Base-by-base conservation (phyloP, 2,888 invertebrate genomes). In the Cheilosia urbana region DNA sequence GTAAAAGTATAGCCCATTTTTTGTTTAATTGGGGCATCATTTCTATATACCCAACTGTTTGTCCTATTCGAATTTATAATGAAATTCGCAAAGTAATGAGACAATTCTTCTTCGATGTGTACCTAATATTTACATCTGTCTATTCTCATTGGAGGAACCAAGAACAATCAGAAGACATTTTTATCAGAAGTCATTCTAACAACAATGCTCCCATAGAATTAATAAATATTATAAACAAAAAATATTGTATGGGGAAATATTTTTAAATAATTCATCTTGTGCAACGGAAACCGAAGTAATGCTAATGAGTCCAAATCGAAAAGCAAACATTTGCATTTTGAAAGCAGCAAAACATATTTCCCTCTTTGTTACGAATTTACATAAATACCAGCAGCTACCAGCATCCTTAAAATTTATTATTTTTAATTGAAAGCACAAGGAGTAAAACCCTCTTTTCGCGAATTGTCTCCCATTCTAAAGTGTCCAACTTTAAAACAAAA, bases 401-500 rank as follows among this genome's bases (percentile, higher is more conserved):
- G n/a, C n/a, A 34, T 34, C 4, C 37, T 13, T 7, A 2, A 45
- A 15, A 45, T 17, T 45, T 45, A 45, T 45, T 45, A 7, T 45
- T 45, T 45, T 47, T 17, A 47, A 47, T 47, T 47, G 19, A 19
- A 47, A 47, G 17, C 17, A 19, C 7, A 17, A 9, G 19, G 17
- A n/a, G 2, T 17, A n/a, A 37, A 37, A 13, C 37, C 13, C 4
- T 13, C 37, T 9, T 13, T 45, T 40, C 24, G 40, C 17, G 17
- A 17, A 30, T 30, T 24, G 34, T 55, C 17, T 34, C 30, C 17
- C 6, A 30, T 17, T 34, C 19, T 24, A 24, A 51, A 21, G 51
- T 24, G 51, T 51, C 21, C 24, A 51, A 51, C 51, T 51, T 65
- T 65, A 40, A 65, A 51, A 24, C 1, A 30, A 37, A 40, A 15